A percentile compares a stretch with the other conserved stretches of the same genome.
Conservation (phyloP, 1,140 invertebrate species). For the Drosophila burlai region DNA sequence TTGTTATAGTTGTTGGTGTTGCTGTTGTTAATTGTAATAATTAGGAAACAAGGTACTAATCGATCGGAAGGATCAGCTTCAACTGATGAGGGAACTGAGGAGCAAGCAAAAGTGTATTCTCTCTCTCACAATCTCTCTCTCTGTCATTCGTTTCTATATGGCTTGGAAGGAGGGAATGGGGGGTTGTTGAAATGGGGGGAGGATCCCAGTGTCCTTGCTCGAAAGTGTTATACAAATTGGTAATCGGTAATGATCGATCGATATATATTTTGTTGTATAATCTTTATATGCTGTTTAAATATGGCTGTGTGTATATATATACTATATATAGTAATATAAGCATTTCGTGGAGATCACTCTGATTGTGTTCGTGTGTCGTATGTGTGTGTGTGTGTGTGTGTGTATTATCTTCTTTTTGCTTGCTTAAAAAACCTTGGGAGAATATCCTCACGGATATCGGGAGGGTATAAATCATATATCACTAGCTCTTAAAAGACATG, state of each 20-base stretch:
- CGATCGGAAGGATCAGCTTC: slow-evolving; percentile 47
- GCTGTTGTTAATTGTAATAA: not conserved
- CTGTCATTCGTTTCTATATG: slow-evolving; percentile 16
- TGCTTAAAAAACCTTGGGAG: slow-evolving; percentile 30
- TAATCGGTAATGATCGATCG: slow-evolving; percentile 50
- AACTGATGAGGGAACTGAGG: slow-evolving; percentile 36
- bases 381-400: slow-evolving; percentile 15
- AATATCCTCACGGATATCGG: not conserved
- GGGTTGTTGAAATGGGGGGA: no score
- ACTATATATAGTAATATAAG: slow-evolving; percentile 55
- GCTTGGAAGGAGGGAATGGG: not conserved
- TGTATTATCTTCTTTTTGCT: slow-evolving; percentile 23
- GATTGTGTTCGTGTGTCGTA: slow-evolving; percentile 16
- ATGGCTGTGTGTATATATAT: slow-evolving; percentile 44
- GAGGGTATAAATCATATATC: slow-evolving; percentile 61
- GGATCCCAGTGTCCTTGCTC: slow-evolving; percentile 6
- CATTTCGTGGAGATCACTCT: slow-evolving; percentile 46
- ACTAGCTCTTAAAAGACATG: slow-evolving; percentile 63
- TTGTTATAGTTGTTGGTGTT: slow-evolving; percentile 10
- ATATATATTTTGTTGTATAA: slow-evolving; percentile 40
- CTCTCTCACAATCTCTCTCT: not conserved
- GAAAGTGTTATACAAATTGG: slow-evolving; percentile 48
- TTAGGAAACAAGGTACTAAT: slow-evolving; percentile 48
- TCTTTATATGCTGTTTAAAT: slow-evolving; percentile 59
- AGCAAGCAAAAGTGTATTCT: slow-evolving; percentile 43